phyloP scores from a whole-genome alignment of 2,888 invertebrate genomes.

The Nebria salina region DNA sequence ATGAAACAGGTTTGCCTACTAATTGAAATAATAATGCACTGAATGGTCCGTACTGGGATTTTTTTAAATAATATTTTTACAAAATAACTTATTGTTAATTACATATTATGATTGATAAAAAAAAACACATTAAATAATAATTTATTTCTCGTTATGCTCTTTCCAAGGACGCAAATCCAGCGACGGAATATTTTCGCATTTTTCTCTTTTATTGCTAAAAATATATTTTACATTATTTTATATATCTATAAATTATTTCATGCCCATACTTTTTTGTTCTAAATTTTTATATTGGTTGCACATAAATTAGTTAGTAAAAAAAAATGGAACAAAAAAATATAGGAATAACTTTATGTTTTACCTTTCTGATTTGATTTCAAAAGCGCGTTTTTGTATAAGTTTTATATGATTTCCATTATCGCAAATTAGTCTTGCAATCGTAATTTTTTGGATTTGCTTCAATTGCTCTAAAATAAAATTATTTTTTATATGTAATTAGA shows the following conservation, averaged over 20 bases:
- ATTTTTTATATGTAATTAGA: neutral
- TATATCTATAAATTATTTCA: neutral
- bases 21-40: neutral
- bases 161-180: slow-evolving; percentile 33
- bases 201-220: slow-evolving; percentile 27
- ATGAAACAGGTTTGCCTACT: slow-evolving; percentile 2
- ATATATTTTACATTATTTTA: slow-evolving; percentile 5
- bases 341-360: neutral
- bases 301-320: too few species aligned
- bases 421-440: slow-evolving; percentile 33
- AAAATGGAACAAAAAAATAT: too few species aligned
- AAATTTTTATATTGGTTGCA: too few species aligned
- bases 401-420: slow-evolving; percentile 32
- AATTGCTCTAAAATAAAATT: slow-evolving; percentile 31
- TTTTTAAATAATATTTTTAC: neutral
- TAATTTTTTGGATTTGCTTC: slow-evolving; percentile 28
- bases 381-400: slow-evolving; percentile 18
- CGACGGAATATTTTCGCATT: slow-evolving; percentile 17
- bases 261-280: too few species aligned
- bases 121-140: neutral
- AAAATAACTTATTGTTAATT: neutral
- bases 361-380: slow-evolving; percentile 26
- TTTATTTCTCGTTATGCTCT: slow-evolving; percentile 6
- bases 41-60: slow-evolving; percentile 3
- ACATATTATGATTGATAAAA: neutral